Base-by-base conservation (phyloP, 1,140 invertebrate species). In the Bombus confusus region DNA sequence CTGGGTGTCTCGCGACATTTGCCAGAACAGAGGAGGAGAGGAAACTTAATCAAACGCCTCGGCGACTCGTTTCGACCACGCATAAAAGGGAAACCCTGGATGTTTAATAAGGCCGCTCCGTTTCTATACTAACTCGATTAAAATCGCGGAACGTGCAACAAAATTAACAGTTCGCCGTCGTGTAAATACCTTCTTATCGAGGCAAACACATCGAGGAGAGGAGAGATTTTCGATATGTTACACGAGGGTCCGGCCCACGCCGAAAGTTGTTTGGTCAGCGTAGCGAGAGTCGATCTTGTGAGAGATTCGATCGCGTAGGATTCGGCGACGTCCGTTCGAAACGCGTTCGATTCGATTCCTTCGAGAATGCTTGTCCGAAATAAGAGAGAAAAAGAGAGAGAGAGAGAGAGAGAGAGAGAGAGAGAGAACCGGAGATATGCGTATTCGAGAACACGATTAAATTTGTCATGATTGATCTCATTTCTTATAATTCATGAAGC, bases 1-100 rank as follows among this genome's bases (percentile, higher is more conserved):
- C 68, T 87, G 39, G 69, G 22, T 86, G 66, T 87, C 64, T 80
- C 52, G 79, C 84, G 84, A 75, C 84, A 62, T 73, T 86, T 82
- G 41, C 59, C 39, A 62, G 22, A 76, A 71, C 77, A 59, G 73
- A 69, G 47, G 64, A 10, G 72, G 71, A 85, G 77, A 76, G 83
- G 47, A 74, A 85, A 74, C 34, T 76, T 31, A 76, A 86, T 83
- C 18, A 47, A 74, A 82, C 62, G 71, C 79, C 71, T 86, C 47
- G 84, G 62, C 47, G 84, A 64, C 47, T 80, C 71, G 34, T 86
- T 66, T 73, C 69, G 69, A 31, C 52, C 80, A 13, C 71, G 69
- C 80, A 37, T 18, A 64, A 73, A 81, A 73, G 69, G 47, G 52
- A 52, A 59, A 73, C 37, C 25, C 31, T 39, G 34, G 59, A 83